Evolutionary conservation across 2,888 invertebrate species (phyloP), one percentile per base, ranked within the genome.

Genomic region (Patella caerulea): DNA sequence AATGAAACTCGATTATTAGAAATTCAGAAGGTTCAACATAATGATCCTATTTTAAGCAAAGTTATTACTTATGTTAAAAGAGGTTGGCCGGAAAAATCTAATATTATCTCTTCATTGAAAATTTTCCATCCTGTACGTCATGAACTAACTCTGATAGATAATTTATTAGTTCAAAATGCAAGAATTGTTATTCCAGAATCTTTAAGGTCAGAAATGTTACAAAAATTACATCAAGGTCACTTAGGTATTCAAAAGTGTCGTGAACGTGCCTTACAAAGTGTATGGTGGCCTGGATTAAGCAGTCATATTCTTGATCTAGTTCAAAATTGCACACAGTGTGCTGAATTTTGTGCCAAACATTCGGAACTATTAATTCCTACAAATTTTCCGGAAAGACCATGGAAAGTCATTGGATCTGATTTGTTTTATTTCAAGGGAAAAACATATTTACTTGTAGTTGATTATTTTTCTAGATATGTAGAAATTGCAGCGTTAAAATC

Each of bases 341-440:
- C 73, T 72, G 78, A 81, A 72, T 56, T 76, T 52, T 19, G 45
- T 70, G 54, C 14, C 19, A 82, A 81, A 65, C 76, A 78, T 59
- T 76, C 77, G 34, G 84, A 85, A 75, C 83, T 81, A 70, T 53
- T 83, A 19, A 73, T 78, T 52, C 73, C 81, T 56, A 65, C 79
- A 9, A 73, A 79, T 14, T 82, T 86, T 55, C 85, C 83, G 11
- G 34, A 74, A 45, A 78, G 77, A 34, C 84, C 84, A 15, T 83
- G 83, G 85, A 77, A 84, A 77, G 84, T 72, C 12, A 72, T 84
- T 45, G 84, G 79, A 12, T 77, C 80, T 54, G 83, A 86, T 76
- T 71, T 86, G 55, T 85, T 83, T 70, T 73, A 84, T 29, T 72
- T 83, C 12, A 81, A 79, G 69, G 78, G 78, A 17, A 54, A 77